Percentiles rank a stretch among this genome's conserved stretches.
Conservation (phyloP, 2,888 invertebrate species). For the Hydroisotoma schaefferi region DNA sequence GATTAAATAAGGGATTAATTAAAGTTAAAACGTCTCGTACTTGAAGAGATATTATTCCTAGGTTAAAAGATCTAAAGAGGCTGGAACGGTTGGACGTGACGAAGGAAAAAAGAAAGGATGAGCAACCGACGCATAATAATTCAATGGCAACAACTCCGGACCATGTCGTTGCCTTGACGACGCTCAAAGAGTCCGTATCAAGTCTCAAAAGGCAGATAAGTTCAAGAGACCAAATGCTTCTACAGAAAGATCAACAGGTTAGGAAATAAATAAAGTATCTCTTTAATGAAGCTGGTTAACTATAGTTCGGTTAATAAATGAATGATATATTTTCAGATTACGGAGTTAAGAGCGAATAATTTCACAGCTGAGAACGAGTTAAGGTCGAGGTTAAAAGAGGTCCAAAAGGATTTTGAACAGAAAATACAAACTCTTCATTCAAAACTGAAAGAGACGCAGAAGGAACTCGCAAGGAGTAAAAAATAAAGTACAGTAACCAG, state of each 20-base stretch:
- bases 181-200: constrained; percentile 89
- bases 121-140: constrained; percentile 14
- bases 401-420: constrained; percentile 70
- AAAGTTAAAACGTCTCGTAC: too few species aligned
- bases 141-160: too few species aligned
- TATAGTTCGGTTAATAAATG: not conserved
- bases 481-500: too few species aligned
- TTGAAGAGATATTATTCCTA: too few species aligned
- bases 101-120: constrained; percentile 53
- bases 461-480: constrained; percentile 79
- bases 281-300: too few species aligned
- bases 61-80: too few species aligned
- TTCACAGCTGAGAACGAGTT: constrained; percentile 83
- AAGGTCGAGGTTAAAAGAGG: constrained; percentile 75
- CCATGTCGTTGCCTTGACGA: constrained; percentile 77
- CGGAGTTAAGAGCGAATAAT: constrained; percentile 87
- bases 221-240: constrained; percentile 77
- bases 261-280: too few species aligned
- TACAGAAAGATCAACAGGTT: constrained; percentile 88
- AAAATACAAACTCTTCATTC: constrained; percentile 74
- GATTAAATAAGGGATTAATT: too few species aligned
- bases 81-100: constrained; percentile 67
- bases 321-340: constrained; percentile 60
- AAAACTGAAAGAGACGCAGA: constrained; percentile 74
- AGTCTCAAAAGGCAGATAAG: constrained; percentile 81